These are phyloP conservation scores for Caenorhabditis auriculariae DNA, from an alignment of 2,888 invertebrate genomes.

Conservation along the genomic window DNA sequence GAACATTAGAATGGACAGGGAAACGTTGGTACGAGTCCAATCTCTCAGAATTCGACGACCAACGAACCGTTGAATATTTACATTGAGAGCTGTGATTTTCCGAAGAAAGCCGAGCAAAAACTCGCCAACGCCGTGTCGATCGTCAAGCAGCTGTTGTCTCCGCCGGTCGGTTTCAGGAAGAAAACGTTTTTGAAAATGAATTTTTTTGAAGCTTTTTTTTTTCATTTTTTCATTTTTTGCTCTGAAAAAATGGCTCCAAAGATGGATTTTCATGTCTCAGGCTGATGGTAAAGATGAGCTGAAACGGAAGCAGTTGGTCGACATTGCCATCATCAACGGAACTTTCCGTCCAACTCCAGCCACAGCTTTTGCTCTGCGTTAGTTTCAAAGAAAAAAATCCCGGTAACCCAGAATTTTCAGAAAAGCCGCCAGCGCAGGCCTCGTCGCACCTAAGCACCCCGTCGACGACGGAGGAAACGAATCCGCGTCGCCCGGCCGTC, in stretches of 20 bases:
- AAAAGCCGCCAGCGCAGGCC: neutral
- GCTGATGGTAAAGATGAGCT: conserved; percentile 27
- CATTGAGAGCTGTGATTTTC: conserved; percentile 18
- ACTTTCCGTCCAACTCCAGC: conserved; percentile 18
- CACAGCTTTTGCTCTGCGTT: conserved; percentile 1
- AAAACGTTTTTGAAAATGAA: neutral
- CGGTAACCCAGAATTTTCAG: conserved; percentile 1
- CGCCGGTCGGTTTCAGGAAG: conserved; percentile 7
- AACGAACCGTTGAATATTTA: conserved; percentile 26
- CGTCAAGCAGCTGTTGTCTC: conserved; percentile 15
- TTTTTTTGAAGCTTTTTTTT: neutral
- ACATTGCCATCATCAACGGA: conserved; percentile 27
- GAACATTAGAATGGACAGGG: too few species aligned
- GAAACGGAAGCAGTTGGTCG: conserved; percentile 28
- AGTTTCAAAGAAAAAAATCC: too few species aligned
- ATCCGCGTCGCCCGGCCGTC: neutral
- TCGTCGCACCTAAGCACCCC: too few species aligned
- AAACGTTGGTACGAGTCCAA: too few species aligned
- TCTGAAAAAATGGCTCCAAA: too few species aligned
- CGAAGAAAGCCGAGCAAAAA: conserved; percentile 3
- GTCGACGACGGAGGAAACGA: neutral
- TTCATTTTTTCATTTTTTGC: neutral
- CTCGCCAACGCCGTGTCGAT: conserved; percentile 14
- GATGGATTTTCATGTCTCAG: conserved; percentile 5
- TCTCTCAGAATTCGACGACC: conserved; percentile 17